Evolutionary conservation across 2,113 vertebrate genomes (phyloP).

Genomic region (Zosterops lateralis): DNA sequence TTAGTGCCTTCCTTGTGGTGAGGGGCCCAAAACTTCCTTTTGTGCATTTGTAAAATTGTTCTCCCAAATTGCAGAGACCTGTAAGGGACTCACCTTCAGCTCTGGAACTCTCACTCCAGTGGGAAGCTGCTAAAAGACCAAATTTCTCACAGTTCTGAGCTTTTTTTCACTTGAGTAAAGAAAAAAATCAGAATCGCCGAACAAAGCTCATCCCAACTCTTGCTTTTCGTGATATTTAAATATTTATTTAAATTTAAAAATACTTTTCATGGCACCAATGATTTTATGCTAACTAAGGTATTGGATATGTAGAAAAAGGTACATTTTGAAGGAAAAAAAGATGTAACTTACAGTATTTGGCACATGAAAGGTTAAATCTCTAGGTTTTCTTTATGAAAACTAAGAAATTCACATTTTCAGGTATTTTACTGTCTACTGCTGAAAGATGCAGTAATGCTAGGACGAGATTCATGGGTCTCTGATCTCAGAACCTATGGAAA

Average conservation of each 20-base stretch:
- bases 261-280: slow-evolving; percentile 82
- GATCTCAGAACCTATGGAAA: slow-evolving; percentile 57
- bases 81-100: not conserved
- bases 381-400: slow-evolving; percentile 68
- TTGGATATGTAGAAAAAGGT: slow-evolving; percentile 78
- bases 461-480: slow-evolving; percentile 23
- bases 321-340: slow-evolving; percentile 72
- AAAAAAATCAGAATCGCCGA: rapidly evolving
- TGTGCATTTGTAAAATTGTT: not conserved
- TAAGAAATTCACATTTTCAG: slow-evolving; percentile 82
- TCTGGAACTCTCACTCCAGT: not conserved
- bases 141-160: not conserved
- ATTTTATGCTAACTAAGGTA: slow-evolving; percentile 78
- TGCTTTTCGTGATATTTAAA: slow-evolving; percentile 71
- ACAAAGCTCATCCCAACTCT: not conserved
- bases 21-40: not conserved
- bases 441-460: slow-evolving; percentile 53
- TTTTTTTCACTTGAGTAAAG: not conserved
- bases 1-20: not conserved
- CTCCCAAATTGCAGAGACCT: rapidly evolving
- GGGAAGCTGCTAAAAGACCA: not conserved
- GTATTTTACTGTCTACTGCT: slow-evolving; percentile 71
- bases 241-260: slow-evolving; percentile 85
- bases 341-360: slow-evolving; percentile 76
- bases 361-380: slow-evolving; percentile 76